Base-by-base conservation (phyloP, 2,797 vertebrate species). In the Manis crassicaudata region DNA sequence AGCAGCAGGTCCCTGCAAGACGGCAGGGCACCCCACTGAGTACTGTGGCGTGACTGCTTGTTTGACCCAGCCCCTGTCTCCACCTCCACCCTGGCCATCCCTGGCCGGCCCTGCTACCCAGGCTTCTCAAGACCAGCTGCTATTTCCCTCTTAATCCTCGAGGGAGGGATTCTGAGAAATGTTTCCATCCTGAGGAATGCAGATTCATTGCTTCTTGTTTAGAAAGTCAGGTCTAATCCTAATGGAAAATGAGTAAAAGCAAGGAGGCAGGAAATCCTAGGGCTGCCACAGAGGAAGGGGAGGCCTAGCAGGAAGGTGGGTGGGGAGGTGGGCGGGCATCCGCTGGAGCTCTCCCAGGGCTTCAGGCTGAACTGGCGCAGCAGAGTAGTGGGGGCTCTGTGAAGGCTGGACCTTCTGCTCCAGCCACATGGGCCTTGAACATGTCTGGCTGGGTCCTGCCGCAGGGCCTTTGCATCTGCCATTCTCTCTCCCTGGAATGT, bases 31-130 rank as follows among this genome's bases (percentile, higher is more conserved):
- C 54, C 12, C 21, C 2, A 5, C 14, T 0, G 12, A 40, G 87
- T 17, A 5, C 4, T 21, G n/a, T 21, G 43, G 46, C 46, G 11
- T 46, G 46, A 10, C 46, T 46, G 46, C 46, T 46, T 46, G 46
- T 46, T 3, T 5, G 14, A 2, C 23, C 43, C n/a, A 46, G 46
- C 25, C 5, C 16, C 37, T 17, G 1, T 9, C 12, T 21, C 37
- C 3, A 23, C 1, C 50, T 23, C 32, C n/a, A 10, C 0, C 0
- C 46, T 16, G 4, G 16, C n/a, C 14, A 2, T 11, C 25, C 58
- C 3, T 7, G 3, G 25, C 73, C 3, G 0, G 3, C 54, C 67
- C 32, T 35, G 23, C 56, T 29, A 8, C 0, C 10, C 9, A 27
- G 27, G 52, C 40, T 4, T 8, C n/a, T 83, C 29, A 2, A 1